Evolutionary conservation across 2,797 vertebrate species (phyloP).

Genomic region (Lepidocolaptes lacrymiger): DNA sequence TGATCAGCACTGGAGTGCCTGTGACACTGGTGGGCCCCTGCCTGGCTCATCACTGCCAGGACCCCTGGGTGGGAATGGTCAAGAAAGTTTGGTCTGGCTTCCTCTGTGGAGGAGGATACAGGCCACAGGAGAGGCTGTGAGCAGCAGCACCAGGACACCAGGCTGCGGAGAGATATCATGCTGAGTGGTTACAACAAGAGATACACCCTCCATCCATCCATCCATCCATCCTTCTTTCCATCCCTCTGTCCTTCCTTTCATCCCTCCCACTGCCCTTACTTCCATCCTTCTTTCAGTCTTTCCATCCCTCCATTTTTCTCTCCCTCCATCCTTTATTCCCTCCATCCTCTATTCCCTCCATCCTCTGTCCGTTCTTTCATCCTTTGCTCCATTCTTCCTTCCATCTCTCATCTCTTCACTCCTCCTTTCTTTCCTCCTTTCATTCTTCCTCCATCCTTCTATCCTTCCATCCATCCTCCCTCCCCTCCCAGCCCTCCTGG

Average conservation of each 20-base stretch:
- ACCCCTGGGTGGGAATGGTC: not conserved
- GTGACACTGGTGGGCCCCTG: not conserved
- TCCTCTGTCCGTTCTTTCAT: not conserved
- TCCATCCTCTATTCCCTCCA: not conserved
- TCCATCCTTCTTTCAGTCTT: not conserved
- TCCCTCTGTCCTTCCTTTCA: not conserved
- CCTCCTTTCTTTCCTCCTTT: no score
- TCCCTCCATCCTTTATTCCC: not conserved
- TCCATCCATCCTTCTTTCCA: not conserved
- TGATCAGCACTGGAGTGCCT: no score
- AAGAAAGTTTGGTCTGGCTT: not conserved
- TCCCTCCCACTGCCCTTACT: not conserved
- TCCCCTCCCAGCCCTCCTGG: conserved; percentile 23
- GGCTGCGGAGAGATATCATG: not conserved
- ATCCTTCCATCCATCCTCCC: not conserved
- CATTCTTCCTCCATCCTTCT: not conserved
- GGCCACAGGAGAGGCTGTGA: conserved; percentile 27
- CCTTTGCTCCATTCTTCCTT: not conserved
- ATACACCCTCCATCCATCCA: not conserved
- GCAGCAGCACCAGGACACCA: not conserved
- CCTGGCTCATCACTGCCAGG: not conserved
- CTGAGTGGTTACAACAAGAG: not conserved
- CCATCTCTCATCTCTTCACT: no score
- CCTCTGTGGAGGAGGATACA: not conserved
- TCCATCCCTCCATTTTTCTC: not conserved